Percentiles rank a stretch among this genome's conserved stretches.
phyloP scores from a whole-genome alignment of 2,888 invertebrate species.

The Eledona agricola region DNA sequence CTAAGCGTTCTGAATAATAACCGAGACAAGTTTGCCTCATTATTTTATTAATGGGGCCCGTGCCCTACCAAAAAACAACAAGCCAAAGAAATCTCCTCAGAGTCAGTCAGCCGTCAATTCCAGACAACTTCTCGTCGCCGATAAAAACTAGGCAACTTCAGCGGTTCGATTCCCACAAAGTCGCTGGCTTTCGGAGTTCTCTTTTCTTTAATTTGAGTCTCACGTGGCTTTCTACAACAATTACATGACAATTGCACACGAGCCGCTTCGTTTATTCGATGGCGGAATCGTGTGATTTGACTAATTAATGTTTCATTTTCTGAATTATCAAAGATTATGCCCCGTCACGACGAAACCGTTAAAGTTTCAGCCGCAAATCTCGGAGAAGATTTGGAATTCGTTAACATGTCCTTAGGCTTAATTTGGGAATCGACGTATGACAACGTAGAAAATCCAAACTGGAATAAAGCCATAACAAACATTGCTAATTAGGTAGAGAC shows the following conservation, averaged over 20 bases:
- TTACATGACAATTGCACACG: constrained; percentile 21
- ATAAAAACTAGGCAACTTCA: too few relatives aligned
- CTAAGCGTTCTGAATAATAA: too few relatives aligned
- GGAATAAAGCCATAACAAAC: constrained; percentile 10
- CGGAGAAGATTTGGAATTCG: neutral
- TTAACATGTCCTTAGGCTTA: constrained; percentile 2
- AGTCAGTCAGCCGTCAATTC: too few relatives aligned
- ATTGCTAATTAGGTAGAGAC: constrained; percentile 12
- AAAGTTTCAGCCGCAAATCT: constrained; percentile 12
- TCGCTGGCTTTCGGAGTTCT: too few relatives aligned
- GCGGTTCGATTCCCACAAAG: too few relatives aligned
- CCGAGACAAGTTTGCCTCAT: too few relatives aligned
- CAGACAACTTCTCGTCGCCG: too few relatives aligned
- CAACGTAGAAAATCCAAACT: constrained; percentile 1
- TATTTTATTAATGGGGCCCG: too few relatives aligned
- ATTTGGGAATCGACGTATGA: constrained; percentile 1
- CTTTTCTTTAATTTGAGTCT: constrained; percentile 12
- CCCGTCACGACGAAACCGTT: constrained; percentile 1
- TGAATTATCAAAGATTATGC: constrained; percentile 11
- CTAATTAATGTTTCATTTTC: constrained; percentile 26
- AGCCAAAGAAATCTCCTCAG: too few relatives aligned
- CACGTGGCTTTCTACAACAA: too few relatives aligned
- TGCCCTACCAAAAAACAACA: too few relatives aligned
- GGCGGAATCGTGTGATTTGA: constrained; percentile 15
- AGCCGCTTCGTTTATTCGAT: constrained; percentile 12